phyloP scores from a whole-genome alignment of 2,888 invertebrate genomes.

The Andrena bucephala region DNA sequence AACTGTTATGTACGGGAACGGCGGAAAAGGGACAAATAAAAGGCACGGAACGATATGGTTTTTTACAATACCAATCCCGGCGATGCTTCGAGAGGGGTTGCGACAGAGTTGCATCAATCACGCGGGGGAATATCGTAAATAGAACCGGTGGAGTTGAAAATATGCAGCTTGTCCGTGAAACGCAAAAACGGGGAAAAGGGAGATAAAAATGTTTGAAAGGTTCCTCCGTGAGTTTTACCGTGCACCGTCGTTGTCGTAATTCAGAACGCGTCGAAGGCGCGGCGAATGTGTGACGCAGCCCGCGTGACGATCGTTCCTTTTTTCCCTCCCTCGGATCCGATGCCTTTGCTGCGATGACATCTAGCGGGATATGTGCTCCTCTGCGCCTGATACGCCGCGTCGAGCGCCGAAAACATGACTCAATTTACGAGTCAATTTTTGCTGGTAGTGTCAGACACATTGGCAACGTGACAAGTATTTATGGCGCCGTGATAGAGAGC shows the following conservation, averaged over 20 bases:
- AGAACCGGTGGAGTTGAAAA: not conserved
- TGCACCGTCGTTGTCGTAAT: slow-evolving; percentile 26
- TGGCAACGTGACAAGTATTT: not conserved
- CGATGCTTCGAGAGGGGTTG: not conserved
- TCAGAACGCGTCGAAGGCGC: slow-evolving; percentile 39
- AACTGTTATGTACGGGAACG: not conserved
- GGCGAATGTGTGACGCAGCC: slow-evolving; percentile 28
- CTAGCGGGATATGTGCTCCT: slow-evolving; percentile 17
- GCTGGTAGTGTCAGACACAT: not conserved
- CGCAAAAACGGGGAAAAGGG: not conserved
- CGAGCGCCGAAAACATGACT: slow-evolving; percentile 27
- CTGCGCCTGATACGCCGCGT: slow-evolving; percentile 20
- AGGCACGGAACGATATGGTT: not conserved
- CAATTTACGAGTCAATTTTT: slow-evolving; percentile 34
- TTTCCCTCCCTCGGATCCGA: slow-evolving; percentile 2
- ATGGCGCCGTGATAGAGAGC: not conserved
- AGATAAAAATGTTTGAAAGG: slow-evolving; percentile 5
- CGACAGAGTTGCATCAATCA: slow-evolving; percentile 10
- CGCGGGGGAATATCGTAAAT: slow-evolving; percentile 5
- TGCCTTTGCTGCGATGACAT: slow-evolving; percentile 16
- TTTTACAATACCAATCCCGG: not conserved
- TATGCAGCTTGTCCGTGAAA: not conserved
- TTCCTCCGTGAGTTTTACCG: slow-evolving; percentile 20
- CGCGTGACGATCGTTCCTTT: slow-evolving; percentile 17
- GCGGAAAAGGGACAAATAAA: slow-evolving; percentile 7